Evolutionary conservation across 2,797 vertebrate species (phyloP).

Genomic region (Artibeus jamaicensis): DNA sequence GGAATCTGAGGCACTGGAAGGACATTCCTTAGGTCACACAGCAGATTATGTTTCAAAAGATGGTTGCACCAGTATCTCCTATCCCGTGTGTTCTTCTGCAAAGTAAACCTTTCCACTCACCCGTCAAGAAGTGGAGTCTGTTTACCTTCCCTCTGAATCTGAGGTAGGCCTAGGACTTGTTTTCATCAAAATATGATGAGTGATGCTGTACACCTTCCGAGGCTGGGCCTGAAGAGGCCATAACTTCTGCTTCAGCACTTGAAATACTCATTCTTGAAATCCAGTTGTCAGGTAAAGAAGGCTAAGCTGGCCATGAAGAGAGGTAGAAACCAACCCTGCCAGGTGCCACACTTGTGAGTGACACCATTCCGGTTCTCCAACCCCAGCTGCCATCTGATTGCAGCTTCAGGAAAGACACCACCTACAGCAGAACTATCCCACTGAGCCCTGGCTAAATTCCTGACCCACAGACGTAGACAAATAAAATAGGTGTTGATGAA

Average conservation of each 20-base stretch:
- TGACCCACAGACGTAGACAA: slow-evolving; percentile 5
- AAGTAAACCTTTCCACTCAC: not conserved
- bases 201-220: not conserved
- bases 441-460: not conserved
- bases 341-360: not conserved
- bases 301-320: not conserved
- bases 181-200: slow-evolving; percentile 4
- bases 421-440: not conserved
- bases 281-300: not conserved
- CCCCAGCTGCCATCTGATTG: not conserved
- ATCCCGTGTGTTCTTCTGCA: not conserved
- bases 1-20: not conserved
- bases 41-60: not conserved
- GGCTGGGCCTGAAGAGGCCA: not conserved
- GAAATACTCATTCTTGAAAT: slow-evolving; percentile 6
- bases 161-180: not conserved
- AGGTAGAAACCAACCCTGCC: not conserved
- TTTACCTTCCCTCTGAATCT: not conserved
- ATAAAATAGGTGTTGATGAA: not conserved
- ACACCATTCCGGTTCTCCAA: not conserved
- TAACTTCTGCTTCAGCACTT: not conserved
- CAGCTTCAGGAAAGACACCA: not conserved
- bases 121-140: not conserved
- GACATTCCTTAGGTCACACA: not conserved
- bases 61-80: not conserved